Evolutionary conservation across 2,113 vertebrate species (phyloP).

Genomic region (Sebastes schlegelii): DNA sequence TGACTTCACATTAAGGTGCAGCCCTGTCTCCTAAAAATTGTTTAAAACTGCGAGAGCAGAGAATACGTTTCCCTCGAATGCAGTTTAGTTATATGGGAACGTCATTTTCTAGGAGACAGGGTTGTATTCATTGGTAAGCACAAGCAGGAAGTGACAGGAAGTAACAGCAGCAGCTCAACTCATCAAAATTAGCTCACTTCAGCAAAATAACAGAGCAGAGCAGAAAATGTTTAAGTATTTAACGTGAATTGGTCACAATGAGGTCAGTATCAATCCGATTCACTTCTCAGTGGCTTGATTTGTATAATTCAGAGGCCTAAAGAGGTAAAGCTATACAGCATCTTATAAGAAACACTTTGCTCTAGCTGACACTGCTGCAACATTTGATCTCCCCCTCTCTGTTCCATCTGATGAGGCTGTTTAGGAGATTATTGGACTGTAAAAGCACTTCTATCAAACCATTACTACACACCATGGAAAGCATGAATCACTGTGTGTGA

Average conservation of each 20-base stretch:
- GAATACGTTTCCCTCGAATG: too few species aligned
- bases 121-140: neutral
- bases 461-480: constrained; percentile 53
- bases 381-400: neutral
- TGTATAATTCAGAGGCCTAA: neutral
- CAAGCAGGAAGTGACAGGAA: neutral
- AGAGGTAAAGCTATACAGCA: neutral
- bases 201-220: neutral
- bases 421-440: constrained; percentile 43
- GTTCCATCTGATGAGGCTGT: constrained; percentile 24
- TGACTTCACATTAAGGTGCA: too few species aligned
- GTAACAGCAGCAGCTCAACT: neutral
- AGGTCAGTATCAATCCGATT: neutral
- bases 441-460: constrained; percentile 56
- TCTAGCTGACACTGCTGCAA: neutral
- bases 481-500: constrained; percentile 49
- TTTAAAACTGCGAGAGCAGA: too few species aligned
- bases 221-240: neutral
- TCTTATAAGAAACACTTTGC: neutral
- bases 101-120: too few species aligned
- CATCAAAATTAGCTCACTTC: neutral
- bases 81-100: too few species aligned
- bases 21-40: too few species aligned
- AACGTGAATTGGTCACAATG: neutral
- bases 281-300: neutral